A percentile compares a stretch with the other conserved stretches of the same genome.
phyloP scores from a whole-genome alignment of 2,113 vertebrate species.

The Chloroceryle aenea region DNA sequence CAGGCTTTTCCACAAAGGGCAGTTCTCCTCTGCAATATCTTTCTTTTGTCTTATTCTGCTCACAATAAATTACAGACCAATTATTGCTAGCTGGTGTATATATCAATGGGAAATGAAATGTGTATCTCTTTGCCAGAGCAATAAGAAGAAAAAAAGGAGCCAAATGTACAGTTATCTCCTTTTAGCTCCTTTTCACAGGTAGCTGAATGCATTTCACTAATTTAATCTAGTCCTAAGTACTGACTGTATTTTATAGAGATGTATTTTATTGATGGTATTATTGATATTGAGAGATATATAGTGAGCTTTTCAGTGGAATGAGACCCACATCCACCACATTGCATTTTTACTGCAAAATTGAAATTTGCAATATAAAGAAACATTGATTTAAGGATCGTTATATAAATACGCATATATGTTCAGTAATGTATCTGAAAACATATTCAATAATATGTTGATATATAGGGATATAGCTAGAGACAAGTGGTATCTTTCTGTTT shows the following conservation, averaged over 20 bases:
- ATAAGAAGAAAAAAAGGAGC: background rate
- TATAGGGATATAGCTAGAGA: background rate
- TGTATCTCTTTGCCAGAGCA: background rate
- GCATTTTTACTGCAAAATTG: slow-evolving; percentile 22
- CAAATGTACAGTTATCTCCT: background rate
- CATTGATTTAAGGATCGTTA: background rate
- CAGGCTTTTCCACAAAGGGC: background rate
- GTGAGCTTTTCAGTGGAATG: background rate
- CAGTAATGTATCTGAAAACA: background rate
- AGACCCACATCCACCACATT: background rate
- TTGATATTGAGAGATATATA: slow-evolving; percentile 9
- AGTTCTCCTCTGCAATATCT: background rate
- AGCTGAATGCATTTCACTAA: slow-evolving; percentile 7
- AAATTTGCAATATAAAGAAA: background rate
- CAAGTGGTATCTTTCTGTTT: background rate
- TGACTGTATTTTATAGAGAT: slow-evolving; percentile 2
- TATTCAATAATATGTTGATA: background rate
- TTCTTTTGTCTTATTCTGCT: background rate
- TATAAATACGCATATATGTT: background rate
- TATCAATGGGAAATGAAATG: background rate
- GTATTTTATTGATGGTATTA: slow-evolving; percentile 19
- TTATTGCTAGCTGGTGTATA: background rate
- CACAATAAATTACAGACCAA: slow-evolving; percentile 15
- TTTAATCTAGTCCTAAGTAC: slow-evolving; percentile 31
- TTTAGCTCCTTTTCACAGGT: background rate